Base-by-base conservation (phyloP, 2,113 vertebrate species). In the Equus quagga region DNA sequence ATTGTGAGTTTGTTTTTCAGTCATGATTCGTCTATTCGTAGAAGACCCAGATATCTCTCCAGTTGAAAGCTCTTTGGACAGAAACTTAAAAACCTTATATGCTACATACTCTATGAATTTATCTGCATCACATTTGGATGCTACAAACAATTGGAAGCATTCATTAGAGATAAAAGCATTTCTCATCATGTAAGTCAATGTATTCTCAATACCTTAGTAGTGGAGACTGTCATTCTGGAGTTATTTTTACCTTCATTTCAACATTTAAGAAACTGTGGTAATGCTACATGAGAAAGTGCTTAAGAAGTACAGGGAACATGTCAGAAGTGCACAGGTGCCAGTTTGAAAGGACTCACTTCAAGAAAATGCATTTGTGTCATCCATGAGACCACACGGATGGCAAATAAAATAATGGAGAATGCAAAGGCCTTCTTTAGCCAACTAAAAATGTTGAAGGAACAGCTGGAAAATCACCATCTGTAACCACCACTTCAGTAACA, bases 201-300 rank as follows among this genome's bases (percentile, higher is more conserved):
- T 9, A 23, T 15, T 36, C 31, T 84, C 9, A 79, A 67, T 46
- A 67, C 67, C 9, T 54, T 46, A 46, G 46, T 18, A 70, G 26
- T 31, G 6, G 13, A 33, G 10, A 67, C 17, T 0, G 3, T 24
- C 36, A 51, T 54, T 26, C 31, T 28, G 44, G 1, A 69, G n/a
- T n/a, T 85, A 54, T 60, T 49, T 69, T 51, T 51, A 60, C 51
- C 31, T 84, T 31, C 17, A 51, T 18, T 78, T 26, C 78, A 80
- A 58, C 31, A 51, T 46, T 23, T 41, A 60, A 88, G 17, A 31
- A 58, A n/a, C 54, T n/a, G n/a, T n/a, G 31, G 1, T 24, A 41
- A 84, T 11, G 1, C 41, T 41, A 64, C 1, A 8, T 65, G 28
- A 75, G 28, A 67, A 54, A 33, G n/a, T 60, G 36, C 17, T 8